Conservation (phyloP, 1,140 invertebrate genomes). For the Hycleus phaleratus region DNA sequence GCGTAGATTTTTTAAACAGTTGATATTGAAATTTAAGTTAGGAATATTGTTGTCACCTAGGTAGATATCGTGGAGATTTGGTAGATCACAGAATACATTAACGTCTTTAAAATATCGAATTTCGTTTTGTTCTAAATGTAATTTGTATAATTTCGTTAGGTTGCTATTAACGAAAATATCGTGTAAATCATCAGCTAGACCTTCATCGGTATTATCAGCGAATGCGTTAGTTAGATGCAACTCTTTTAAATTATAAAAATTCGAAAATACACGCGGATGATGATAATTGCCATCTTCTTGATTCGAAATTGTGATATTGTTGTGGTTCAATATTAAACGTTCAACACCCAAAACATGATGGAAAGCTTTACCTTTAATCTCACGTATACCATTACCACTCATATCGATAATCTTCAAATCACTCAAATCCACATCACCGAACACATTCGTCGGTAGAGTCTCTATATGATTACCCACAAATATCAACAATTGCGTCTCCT, state of each 20-base stretch:
- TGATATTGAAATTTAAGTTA: slow-evolving; percentile 58
- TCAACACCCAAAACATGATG: slow-evolving; percentile 66
- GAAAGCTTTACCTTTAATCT: slow-evolving; percentile 69
- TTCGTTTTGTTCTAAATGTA: slow-evolving; percentile 74
- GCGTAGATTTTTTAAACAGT: slow-evolving; percentile 56
- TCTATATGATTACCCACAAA: slow-evolving; percentile 65
- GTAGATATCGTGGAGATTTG: slow-evolving; percentile 58
- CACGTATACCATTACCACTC: slow-evolving; percentile 66
- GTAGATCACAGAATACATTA: slow-evolving; percentile 63
- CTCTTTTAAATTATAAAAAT: slow-evolving; percentile 64
- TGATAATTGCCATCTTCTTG: slow-evolving; percentile 51
- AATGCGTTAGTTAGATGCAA: slow-evolving; percentile 72
- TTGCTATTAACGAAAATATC: slow-evolving; percentile 67
- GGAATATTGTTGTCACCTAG: slow-evolving; percentile 58
- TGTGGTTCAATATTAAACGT: slow-evolving; percentile 67
- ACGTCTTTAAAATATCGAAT: slow-evolving; percentile 58
- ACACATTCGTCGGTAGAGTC: slow-evolving; percentile 62
- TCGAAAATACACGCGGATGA: slow-evolving; percentile 71
- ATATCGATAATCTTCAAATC: slow-evolving; percentile 64
- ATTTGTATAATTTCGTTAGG: slow-evolving; percentile 56
- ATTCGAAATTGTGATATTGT: slow-evolving; percentile 55
- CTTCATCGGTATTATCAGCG: slow-evolving; percentile 54
- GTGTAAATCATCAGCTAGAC: slow-evolving; percentile 57
- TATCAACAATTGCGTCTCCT: slow-evolving; percentile 61
- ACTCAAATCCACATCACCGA: slow-evolving; percentile 52